Conservation (phyloP, 64 coral and sea anemone genomes). For the Pocillopora damicornis region DNA sequence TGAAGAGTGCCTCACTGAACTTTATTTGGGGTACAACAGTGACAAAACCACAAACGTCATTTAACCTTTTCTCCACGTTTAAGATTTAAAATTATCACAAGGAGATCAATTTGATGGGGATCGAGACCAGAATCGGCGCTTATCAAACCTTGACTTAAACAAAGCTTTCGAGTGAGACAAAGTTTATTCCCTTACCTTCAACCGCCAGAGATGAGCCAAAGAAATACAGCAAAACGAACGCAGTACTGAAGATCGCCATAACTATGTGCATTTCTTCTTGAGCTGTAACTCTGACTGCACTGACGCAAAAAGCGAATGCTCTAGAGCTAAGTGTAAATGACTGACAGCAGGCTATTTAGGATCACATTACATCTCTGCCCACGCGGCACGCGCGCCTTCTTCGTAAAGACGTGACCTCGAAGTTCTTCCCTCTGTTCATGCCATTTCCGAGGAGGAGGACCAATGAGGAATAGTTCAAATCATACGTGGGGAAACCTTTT, state of each 20-base stretch:
- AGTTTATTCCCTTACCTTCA: background rate
- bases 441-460: too few relatives aligned
- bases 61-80: too few relatives aligned
- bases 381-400: background rate
- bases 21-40: too few relatives aligned
- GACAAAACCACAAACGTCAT: too few relatives aligned
- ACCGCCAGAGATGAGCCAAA: background rate
- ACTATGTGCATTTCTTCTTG: too few relatives aligned
- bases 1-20: too few relatives aligned
- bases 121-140: background rate
- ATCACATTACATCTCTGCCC: background rate
- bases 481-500: too few relatives aligned
- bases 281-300: background rate
- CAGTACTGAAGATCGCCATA: background rate
- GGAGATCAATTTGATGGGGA: background rate
- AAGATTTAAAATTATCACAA: too few relatives aligned
- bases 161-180: background rate
- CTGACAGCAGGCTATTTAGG: background rate
- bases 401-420: too few relatives aligned
- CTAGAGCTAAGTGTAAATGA: background rate
- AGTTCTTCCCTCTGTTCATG: too few relatives aligned
- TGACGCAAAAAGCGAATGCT: background rate
- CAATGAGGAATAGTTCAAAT: too few relatives aligned
- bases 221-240: slow-evolving; percentile 5
- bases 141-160: too few relatives aligned